Evolutionary conservation across 2,113 vertebrate species (phyloP), one percentile per base, ranked within the genome.

Genomic region (Psophia crepitans): DNA sequence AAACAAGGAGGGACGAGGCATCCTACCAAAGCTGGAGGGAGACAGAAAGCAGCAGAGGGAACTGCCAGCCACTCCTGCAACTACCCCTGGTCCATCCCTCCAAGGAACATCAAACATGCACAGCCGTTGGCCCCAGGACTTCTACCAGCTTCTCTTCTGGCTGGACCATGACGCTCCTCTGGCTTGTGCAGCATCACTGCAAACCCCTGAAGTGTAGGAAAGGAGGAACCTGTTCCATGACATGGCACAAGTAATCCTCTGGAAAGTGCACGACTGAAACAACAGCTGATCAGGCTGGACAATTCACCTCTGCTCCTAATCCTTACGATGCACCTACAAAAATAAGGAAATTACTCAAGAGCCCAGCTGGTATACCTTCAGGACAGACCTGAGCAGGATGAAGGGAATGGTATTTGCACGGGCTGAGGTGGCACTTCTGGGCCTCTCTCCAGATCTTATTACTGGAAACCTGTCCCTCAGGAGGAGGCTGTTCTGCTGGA

Each of bases 401-500:
- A 65, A 91, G 65, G 61, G 57, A 89, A 68, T 4, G 19, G 39
- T 18, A 64, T 69, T 57, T 65, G 63, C 65, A n/a, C 2, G 2
- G n/a, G 58, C 35, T 80, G 74, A 76, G 84, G 82, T 90, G 75
- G 44, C 63, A 61, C 46, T 96, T 87, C 93, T 85, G 78, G 81
- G 87, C 87, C 66, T 5, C 28, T 60, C 74, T 92, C 80, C 89
- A 89, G 89, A 66, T 57, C 41, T 81, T 9, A 26, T 84, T 77
- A 54, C 71, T 65, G 58, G 54, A 84, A 90, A 66, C 83, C 79
- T 60, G 86, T 33, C 76, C 9, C 93, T 80, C 90, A 28, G 88
- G 92, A 94, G 78, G 49, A 90, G 49, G 88, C 81, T 66, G 95
- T 71, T 92, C 71, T 69, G 79, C 95, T 75, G 84, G 83, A 90